Conservation (phyloP, 2,888 invertebrate genomes). For the Osmoderma eremita region DNA sequence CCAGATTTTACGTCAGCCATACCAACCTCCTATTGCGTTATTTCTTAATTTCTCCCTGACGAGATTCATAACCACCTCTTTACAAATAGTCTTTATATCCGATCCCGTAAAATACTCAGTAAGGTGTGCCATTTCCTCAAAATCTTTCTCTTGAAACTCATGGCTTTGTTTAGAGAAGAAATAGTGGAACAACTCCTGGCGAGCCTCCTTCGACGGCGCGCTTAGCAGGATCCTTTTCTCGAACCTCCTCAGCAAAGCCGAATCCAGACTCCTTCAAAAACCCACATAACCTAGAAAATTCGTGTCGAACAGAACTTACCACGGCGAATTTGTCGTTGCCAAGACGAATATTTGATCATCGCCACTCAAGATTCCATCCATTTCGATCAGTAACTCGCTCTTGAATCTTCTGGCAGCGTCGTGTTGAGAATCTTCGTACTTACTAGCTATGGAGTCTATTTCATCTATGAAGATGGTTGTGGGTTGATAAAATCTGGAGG, state of each 20-base stretch:
- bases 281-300: not conserved
- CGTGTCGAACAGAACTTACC: slow-evolving; percentile 64
- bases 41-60: slow-evolving; percentile 68
- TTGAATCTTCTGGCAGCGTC: slow-evolving; percentile 89
- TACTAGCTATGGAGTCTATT: slow-evolving; percentile 84
- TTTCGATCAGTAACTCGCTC: slow-evolving; percentile 86
- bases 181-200: slow-evolving; percentile 75
- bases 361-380: slow-evolving; percentile 79
- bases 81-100: slow-evolving; percentile 86
- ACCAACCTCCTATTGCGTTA: not conserved
- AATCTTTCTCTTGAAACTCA: slow-evolving; percentile 65
- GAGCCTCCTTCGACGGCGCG: slow-evolving; percentile 74
- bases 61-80: slow-evolving; percentile 87
- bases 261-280: slow-evolving; percentile 71
- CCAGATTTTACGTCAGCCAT: not conserved
- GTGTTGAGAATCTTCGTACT: slow-evolving; percentile 76
- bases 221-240: slow-evolving; percentile 88
- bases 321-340: slow-evolving; percentile 92
- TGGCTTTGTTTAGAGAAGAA: slow-evolving; percentile 66
- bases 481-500: slow-evolving; percentile 72
- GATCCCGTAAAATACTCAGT: slow-evolving; percentile 88
- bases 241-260: slow-evolving; percentile 85
- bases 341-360: slow-evolving; percentile 78
- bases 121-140: slow-evolving; percentile 64
- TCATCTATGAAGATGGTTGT: slow-evolving; percentile 95